Conservation (phyloP, 2,797 vertebrate genomes). For the Syndactyla subalaris region DNA sequence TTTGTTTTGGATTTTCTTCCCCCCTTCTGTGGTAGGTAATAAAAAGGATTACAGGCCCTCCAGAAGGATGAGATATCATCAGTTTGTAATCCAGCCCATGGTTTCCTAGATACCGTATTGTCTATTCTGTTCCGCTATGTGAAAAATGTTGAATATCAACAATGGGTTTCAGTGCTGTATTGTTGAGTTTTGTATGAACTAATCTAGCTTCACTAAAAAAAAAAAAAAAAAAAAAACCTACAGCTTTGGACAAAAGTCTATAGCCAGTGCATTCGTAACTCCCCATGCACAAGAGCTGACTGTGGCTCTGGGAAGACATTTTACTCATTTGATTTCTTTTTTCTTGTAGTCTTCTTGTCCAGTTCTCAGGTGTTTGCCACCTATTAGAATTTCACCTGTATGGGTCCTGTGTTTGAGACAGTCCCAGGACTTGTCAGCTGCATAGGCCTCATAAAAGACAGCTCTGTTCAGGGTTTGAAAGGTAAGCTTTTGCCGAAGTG, state of each 20-base stretch:
- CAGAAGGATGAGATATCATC: conserved; percentile 95
- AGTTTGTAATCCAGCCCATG: conserved; percentile 97
- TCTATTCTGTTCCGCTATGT: conserved; percentile 99
- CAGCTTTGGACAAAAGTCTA: conserved; percentile 99
- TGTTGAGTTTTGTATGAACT: conserved; percentile 99
- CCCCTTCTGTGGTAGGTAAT: conserved; percentile 85
- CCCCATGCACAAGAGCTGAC: conserved; percentile 89
- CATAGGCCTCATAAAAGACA: conserved; percentile 79
- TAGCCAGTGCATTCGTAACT: conserved; percentile 97
- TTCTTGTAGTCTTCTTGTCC: conserved; percentile 75
- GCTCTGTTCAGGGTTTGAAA: conserved; percentile 78
- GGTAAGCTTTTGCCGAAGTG: conserved; percentile 82
- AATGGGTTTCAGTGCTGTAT: conserved; percentile 99
- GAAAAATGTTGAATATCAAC: conserved; percentile 99
- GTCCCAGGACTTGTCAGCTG: conserved; percentile 79
- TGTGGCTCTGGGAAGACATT: conserved; percentile 87
- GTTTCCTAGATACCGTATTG: conserved; percentile 99
- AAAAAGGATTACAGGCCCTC: conserved; percentile 95
- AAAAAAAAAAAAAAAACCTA: conserved; percentile 84
- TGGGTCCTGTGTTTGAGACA: conserved; percentile 74
- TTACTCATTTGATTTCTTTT: conserved; percentile 80
- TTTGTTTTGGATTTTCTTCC: conserved; percentile 81
- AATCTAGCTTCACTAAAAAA: conserved; percentile 98
- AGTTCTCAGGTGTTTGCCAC: conserved; percentile 80
- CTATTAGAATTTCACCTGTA: conserved; percentile 73